Percentiles rank a stretch among this genome's conserved stretches.
These are phyloP conservation scores for Cettia cetti DNA, from an alignment of 2,113 vertebrate species.

Conservation along the genomic window DNA sequence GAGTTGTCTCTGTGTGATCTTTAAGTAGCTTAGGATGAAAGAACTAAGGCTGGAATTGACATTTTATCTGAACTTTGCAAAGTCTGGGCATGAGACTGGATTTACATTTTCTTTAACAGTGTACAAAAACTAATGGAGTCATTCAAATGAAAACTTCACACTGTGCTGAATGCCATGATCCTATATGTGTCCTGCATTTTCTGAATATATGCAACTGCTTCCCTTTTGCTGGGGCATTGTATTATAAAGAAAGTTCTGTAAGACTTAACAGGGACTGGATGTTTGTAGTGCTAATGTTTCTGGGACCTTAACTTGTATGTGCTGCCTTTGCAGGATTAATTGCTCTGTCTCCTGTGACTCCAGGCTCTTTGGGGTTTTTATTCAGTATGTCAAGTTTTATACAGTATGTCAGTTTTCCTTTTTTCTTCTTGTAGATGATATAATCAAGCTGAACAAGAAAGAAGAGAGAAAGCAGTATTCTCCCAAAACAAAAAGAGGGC, in stretches of 20 bases:
- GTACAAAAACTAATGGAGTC: not conserved
- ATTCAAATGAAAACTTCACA: not conserved
- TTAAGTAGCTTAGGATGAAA: not conserved
- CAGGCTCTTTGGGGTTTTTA: not conserved
- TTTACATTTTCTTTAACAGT: not conserved
- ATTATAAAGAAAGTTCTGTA: not conserved
- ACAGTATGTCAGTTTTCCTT: not conserved
- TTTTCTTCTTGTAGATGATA: slow-evolving; percentile 81
- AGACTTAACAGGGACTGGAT: not conserved
- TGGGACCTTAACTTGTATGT: not conserved
- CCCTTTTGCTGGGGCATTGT: not conserved
- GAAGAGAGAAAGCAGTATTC: slow-evolving; percentile 82
- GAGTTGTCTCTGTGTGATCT: not conserved
- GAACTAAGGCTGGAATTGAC: not conserved
- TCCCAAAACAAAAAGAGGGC: slow-evolving; percentile 74
- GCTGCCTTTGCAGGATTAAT: not conserved
- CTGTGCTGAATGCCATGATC: not conserved
- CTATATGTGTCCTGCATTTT: not conserved
- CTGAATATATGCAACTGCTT: not conserved
- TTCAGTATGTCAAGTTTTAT: not conserved
- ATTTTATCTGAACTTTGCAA: not conserved
- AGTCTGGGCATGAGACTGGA: not conserved
- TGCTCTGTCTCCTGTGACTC: not conserved
- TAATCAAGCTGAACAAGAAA: slow-evolving; percentile 91
- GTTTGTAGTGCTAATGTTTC: not conserved